Evolutionary conservation across 2,888 invertebrate species (phyloP).

Genomic region (Diarsia brunnea): DNA sequence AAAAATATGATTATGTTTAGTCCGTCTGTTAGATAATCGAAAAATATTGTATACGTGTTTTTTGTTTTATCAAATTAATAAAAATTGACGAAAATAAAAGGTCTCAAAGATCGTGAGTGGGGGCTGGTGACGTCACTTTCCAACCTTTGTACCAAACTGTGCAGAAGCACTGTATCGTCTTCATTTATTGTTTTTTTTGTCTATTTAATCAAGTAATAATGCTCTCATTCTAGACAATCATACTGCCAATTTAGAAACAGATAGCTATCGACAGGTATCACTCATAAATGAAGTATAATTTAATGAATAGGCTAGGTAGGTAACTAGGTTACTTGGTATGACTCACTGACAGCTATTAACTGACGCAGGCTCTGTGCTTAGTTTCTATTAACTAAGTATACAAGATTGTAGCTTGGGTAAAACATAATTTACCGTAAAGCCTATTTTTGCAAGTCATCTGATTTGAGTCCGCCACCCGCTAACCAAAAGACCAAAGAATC

Average conservation of each 20-base stretch:
- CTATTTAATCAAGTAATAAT: background rate
- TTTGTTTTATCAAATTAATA: too few relatives aligned
- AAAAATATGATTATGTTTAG: too few relatives aligned
- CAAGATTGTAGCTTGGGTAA: constrained; percentile 6
- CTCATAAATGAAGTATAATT: constrained; percentile 27
- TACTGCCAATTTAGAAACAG: background rate
- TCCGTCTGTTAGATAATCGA: too few relatives aligned
- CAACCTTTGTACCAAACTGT: too few relatives aligned
- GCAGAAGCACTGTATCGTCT: too few relatives aligned
- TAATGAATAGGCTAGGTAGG: constrained; percentile 21
- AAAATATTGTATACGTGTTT: too few relatives aligned
- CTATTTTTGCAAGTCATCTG: background rate
- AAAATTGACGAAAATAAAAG: too few relatives aligned
- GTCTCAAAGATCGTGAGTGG: too few relatives aligned
- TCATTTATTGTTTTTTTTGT: too few relatives aligned
- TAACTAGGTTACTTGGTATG: constrained; percentile 20
- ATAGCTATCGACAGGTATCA: constrained; percentile 24
- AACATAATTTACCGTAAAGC: background rate
- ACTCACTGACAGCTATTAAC: constrained; percentile 19
- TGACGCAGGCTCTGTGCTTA: background rate
- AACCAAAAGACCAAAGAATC: too few relatives aligned
- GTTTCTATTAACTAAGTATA: constrained; percentile 8
- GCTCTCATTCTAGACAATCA: background rate
- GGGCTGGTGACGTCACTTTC: too few relatives aligned
- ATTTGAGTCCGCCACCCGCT: too few relatives aligned